Evolutionary conservation across 2,797 vertebrate species (phyloP).

Genomic region (Gadopsis marmoratus): DNA sequence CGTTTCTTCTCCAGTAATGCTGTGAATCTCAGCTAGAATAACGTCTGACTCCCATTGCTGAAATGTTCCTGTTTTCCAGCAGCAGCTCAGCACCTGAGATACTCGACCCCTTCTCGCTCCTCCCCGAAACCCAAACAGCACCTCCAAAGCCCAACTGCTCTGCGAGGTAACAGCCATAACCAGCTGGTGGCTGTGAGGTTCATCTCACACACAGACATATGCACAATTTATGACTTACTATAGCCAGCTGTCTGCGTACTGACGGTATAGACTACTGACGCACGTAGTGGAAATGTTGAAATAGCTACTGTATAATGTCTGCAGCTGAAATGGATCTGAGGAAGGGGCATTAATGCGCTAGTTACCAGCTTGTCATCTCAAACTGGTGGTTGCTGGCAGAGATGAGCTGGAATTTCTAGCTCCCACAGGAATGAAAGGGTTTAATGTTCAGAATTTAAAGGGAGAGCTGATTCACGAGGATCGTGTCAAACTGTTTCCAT

Average conservation of each 20-base stretch:
- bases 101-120: slow-evolving; percentile 91
- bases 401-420: neutral
- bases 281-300: slow-evolving; percentile 1
- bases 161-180: slow-evolving; percentile 91
- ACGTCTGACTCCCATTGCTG: slow-evolving; percentile 69
- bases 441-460: neutral
- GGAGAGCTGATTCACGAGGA: neutral
- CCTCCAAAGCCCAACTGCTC: slow-evolving; percentile 93
- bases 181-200: slow-evolving; percentile 49
- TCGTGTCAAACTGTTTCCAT: neutral
- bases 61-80: slow-evolving; percentile 86
- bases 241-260: slow-evolving; percentile 10
- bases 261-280: neutral
- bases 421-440: neutral
- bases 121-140: slow-evolving; percentile 98
- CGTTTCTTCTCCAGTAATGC: slow-evolving; percentile 25
- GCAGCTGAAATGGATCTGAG: slow-evolving; percentile 25
- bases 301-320: neutral
- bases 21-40: slow-evolving; percentile 39
- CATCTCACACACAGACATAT: slow-evolving; percentile 25
- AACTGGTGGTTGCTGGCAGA: slow-evolving; percentile 8
- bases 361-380: neutral
- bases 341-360: slow-evolving; percentile 6
- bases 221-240: slow-evolving; percentile 8
- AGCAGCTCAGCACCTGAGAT: slow-evolving; percentile 82